Base-by-base conservation (phyloP, 1,140 invertebrate species). In the Zophobas atratus region DNA sequence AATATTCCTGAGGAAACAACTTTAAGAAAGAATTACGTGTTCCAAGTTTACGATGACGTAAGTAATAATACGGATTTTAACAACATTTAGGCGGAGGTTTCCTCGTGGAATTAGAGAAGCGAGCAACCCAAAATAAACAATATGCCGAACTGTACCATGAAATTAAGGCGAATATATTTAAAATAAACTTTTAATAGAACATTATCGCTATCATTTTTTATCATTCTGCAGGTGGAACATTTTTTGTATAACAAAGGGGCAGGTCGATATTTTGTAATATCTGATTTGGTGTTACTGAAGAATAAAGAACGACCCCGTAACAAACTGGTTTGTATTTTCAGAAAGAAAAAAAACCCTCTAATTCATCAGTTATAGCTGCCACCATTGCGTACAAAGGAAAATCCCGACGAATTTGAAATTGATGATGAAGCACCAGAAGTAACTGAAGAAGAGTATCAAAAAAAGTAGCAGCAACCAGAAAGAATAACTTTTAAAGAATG, bases 201-300 rank as follows among this genome's bases (percentile, higher is more conserved):
- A 20, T 20, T 20, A 20, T 20, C 20, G 20, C 0, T 20, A 20
- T 20, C 20, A 35, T 38, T 60, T 46, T 46, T 46, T 46, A 20
- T 20, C 20, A 20, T 20, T 20, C 0, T 20, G 20, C 0, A 86
- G 86, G 87, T 99, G 0, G 93, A 95, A 81, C 96, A 95, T 0
- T 98, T 96, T 88, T 86, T 99, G 4, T 99, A 99, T 86, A 98
- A 99, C 84, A 94, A 94, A 85, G 98, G 98, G 0, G 90, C 93
- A 83, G 97, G 97, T 0, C 93, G 93, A 70, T 93, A 95, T 86
- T 93, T 99, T 82, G 95, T 96, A 0, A 93, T 98, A 80, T 92
- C 94, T 0, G 93, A 97, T 84, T 85, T 99, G 1, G 96, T 99
- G 4, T 88, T 97, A 6, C 86, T 96, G 32, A 89, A 97, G 79